Conservation (phyloP, 2,888 invertebrate genomes). For the Octodonta nipae region DNA sequence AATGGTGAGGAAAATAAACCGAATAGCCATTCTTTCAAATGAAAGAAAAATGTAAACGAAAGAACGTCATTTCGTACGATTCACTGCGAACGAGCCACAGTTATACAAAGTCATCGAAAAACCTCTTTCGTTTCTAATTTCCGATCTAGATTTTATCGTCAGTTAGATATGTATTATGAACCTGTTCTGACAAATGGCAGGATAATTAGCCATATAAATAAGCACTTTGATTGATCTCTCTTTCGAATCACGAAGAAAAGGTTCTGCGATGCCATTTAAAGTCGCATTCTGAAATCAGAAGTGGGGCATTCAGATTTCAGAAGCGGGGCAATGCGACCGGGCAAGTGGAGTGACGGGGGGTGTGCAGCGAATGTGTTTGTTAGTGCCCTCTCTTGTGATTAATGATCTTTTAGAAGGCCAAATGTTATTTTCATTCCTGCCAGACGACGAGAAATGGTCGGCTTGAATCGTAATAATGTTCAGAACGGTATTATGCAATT, state of each 20-base stretch:
- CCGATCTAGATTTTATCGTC: conserved; percentile 2
- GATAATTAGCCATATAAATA: conserved; percentile 2
- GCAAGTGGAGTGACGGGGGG: too few relatives aligned
- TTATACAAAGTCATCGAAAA: conserved; percentile 1
- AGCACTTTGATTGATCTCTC: conserved; percentile 1
- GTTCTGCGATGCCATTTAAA: conserved; percentile 1
- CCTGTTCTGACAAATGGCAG: conserved; percentile 1
- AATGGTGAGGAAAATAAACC: too few relatives aligned
- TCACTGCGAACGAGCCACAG: not conserved
- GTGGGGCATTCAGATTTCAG: too few relatives aligned
- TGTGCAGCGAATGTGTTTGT: too few relatives aligned
- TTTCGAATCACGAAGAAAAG: conserved; percentile 1
- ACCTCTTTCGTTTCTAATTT: conserved; percentile 1
- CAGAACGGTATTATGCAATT: too few relatives aligned
- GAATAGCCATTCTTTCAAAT: too few relatives aligned
- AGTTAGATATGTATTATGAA: not conserved
- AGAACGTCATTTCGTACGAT: too few relatives aligned
- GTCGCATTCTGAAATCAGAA: too few relatives aligned
- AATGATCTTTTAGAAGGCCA: not conserved
- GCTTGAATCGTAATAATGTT: conserved; percentile 2
- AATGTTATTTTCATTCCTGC: too few relatives aligned
- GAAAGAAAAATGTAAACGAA: too few relatives aligned
- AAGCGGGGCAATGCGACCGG: too few relatives aligned
- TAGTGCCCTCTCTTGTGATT: not conserved
- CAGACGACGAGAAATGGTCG: too few relatives aligned